Percentiles rank a stretch among this genome's conserved stretches.
Evolutionary conservation across 2,113 vertebrate genomes (phyloP).

Genomic region (Tyrannus savana): DNA sequence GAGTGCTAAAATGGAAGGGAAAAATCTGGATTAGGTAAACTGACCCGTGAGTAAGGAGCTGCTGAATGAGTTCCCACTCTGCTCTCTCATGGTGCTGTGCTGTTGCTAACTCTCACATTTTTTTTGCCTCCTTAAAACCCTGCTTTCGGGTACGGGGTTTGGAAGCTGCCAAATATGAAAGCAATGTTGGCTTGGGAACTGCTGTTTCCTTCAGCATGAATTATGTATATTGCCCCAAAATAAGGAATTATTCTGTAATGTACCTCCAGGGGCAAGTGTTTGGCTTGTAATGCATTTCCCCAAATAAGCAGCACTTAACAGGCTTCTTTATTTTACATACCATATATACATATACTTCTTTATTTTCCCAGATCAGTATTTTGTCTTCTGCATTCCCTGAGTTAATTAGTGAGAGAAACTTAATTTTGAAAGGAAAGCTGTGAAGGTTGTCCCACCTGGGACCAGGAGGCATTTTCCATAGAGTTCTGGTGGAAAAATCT

Average conservation of each 20-base stretch:
- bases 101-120: not conserved
- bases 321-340: not conserved
- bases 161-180: not conserved
- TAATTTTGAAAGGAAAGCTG: not conserved
- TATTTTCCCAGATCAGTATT: not conserved
- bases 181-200: not conserved
- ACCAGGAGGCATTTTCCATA: not conserved
- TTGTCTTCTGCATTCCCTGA: not conserved
- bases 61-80: not conserved
- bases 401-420: not conserved
- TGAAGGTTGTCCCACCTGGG: not conserved
- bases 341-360: not conserved
- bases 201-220: not conserved
- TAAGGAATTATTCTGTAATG: not conserved
- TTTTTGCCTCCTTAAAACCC: not conserved
- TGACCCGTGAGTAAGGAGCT: not conserved
- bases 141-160: not conserved
- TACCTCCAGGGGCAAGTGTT: not conserved
- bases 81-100: fast-evolving
- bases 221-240: not conserved
- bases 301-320: not conserved
- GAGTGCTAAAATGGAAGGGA: not conserved
- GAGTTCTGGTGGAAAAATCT: not conserved
- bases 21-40: not conserved
- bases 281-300: not conserved